Conservation (phyloP, 2,113 vertebrate genomes). For the Psilopsiagon aurifrons region DNA sequence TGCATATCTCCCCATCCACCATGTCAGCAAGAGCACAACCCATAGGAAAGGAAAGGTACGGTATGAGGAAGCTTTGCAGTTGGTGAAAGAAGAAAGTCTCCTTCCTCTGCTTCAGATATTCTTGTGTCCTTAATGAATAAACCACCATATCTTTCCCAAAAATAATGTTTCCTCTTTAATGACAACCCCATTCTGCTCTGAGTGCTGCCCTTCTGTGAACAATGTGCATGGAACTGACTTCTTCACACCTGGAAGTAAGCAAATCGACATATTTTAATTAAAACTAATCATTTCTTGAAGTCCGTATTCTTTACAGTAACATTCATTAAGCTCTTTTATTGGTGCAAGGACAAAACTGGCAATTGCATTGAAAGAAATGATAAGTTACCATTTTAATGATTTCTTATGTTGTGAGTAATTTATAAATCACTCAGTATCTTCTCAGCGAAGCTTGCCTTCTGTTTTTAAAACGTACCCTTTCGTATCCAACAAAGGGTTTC, state of each 20-base stretch:
- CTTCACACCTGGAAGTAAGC: not conserved
- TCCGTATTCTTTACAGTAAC: not conserved
- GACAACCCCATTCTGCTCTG: not conserved
- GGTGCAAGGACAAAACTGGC: constrained; percentile 56
- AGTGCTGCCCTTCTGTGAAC: not conserved
- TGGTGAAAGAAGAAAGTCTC: not conserved
- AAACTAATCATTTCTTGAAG: not conserved
- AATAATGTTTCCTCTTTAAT: not conserved
- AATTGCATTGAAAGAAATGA: constrained; percentile 65
- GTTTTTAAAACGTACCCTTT: constrained; percentile 71
- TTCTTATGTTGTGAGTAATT: constrained; percentile 77
- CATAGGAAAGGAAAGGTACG: constrained; percentile 6
- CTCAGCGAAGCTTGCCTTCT: constrained; percentile 62
- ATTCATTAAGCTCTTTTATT: constrained; percentile 58
- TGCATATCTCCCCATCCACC: not conserved
- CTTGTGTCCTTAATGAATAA: not conserved
- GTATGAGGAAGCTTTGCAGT: not conserved
- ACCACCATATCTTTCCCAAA: not conserved
- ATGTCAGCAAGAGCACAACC: not conserved
- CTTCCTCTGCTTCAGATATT: not conserved
- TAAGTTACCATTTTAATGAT: constrained; percentile 74
- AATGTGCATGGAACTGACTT: not conserved
- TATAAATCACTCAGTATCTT: constrained; percentile 75
- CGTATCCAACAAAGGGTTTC: constrained; percentile 80
- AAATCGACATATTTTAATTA: not conserved